Base-by-base conservation (phyloP, 2,113 vertebrate species). In the Lagopus leucura region DNA sequence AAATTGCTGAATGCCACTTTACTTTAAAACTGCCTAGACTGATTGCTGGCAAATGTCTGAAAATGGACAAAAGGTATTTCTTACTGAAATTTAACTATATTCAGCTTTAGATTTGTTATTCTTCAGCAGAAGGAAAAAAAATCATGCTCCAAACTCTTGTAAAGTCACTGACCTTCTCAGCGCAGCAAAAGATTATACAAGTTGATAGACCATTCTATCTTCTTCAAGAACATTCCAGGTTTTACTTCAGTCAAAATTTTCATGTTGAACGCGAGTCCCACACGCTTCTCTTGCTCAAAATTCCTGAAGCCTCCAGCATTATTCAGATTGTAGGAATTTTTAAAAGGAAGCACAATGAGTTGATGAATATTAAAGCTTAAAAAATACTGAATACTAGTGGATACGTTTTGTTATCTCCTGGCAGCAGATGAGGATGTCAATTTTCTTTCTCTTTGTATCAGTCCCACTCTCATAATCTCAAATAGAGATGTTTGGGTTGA, bases 301-400 rank as follows among this genome's bases (percentile, higher is more conserved):
- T 91, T 94, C 86, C 91, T 47, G 67, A 76, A 94, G 82, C 93
- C 92, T 94, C 36, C 16, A 94, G 95, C 84, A 95, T 54, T 67
- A 92, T 95, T 94, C 22, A 30, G 42, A 79, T 50, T 92, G 85
- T 93, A 94, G 48, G 24, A 74, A 9, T 66, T 77, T 90, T 80
- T 75, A 25, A 36, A 86, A 50, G 30, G 5, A 64, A 43, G 5
- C 6, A 54, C 11, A 43, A 58, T 75, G 17, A 8, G 10, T 71
- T 88, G 25, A 28, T 12, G 47, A 19, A 66, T 42, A 57, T 28
- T 66, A 34, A 82, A 79, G 47, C 11, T 13, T 32, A 8, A 58
- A 19, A 61, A 72, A 64, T 38, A 66, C 13, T 58, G 22, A 75
- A 30, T 6, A 13, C 4, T 61, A 76, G 4, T 16, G 10, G 3